Evolutionary conservation across 2,797 vertebrate species (phyloP), one percentile per base, ranked within the genome.

Genomic region (Eulemur albifrons): DNA sequence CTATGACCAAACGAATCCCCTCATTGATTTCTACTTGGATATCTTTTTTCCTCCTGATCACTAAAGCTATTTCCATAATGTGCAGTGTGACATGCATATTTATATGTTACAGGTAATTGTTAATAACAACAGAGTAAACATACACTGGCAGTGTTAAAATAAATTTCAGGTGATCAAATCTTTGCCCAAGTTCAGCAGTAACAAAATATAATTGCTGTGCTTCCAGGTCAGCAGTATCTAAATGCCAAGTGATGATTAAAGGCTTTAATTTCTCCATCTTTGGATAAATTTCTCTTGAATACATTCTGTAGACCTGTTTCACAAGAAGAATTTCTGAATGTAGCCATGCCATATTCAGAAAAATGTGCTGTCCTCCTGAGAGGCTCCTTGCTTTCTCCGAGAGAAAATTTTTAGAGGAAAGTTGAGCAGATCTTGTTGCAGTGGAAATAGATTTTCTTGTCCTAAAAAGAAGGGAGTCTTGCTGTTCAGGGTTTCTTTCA

Each of bases 51-150:
- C 59, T 84, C n/a, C 27, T 43, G 43, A 20, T 75, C 70, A 95
- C 59, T 92, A 61, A 95, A 69, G 92, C 57, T 88, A 45, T 95
- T 98, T 96, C 91, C 72, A 76, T 91, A 93, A 96, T 69, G 27
- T 90, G 40, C 88, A 38, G 18, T 81, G 17, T 82, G 45, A 48
- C 27, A 45, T 89, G 20, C 25, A 61, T 50, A 65, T 75, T 32
- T 18, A 70, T 76, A 61, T 69, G 61, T 77, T 89, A 63, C 48
- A 86, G 82, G 38, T n/a, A 23, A 59, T 77, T 0, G 5, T 89
- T 88, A 82, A 81, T 5, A 54, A 10, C 25, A 67, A 57, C 84
- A 88, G 80, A 67, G 50, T 80, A 59, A 82, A 67, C 54, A 43
- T 4, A 43, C 8, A 38, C 50, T 45, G 59, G 8, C 25, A 25